phyloP scores from a whole-genome alignment of 2,888 invertebrate genomes.

The Rhingia campestris region DNA sequence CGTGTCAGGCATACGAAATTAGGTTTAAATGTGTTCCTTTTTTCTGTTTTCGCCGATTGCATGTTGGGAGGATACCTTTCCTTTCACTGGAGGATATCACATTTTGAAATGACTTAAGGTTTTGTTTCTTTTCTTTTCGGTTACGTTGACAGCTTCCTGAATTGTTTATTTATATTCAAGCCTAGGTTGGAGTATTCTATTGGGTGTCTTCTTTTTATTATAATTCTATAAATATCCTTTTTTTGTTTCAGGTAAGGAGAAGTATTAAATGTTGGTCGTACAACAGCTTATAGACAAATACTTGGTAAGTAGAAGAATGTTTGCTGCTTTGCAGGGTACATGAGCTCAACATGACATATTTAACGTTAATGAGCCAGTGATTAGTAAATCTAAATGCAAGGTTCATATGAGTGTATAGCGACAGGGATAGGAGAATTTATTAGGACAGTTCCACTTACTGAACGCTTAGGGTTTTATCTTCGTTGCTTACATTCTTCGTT shows the following conservation, averaged over 20 bases:
- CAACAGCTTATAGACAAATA: neutral
- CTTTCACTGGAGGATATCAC: slow-evolving; percentile 42
- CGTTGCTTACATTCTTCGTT: no score
- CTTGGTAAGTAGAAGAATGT: slow-evolving; percentile 15
- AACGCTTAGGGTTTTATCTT: no score
- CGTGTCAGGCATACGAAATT: slow-evolving; percentile 62
- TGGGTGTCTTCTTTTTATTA: slow-evolving; percentile 8
- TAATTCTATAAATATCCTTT: slow-evolving; percentile 65
- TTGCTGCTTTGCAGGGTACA: neutral
- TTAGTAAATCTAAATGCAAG: no score
- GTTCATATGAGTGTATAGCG: no score
- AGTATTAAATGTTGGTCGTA: neutral
- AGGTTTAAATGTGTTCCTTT: slow-evolving; percentile 17
- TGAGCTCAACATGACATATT: no score
- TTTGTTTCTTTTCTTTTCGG: slow-evolving; percentile 9
- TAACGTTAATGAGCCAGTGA: no score
- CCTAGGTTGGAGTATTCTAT: slow-evolving; percentile 6
- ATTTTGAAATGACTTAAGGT: slow-evolving; percentile 39
- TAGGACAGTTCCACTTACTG: no score
- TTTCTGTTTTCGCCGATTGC: slow-evolving; percentile 35
- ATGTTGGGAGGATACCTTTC: slow-evolving; percentile 50
- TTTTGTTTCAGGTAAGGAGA: slow-evolving; percentile 60
- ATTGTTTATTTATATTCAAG: slow-evolving; percentile 59
- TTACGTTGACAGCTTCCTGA: slow-evolving; percentile 69
- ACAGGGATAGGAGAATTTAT: no score